Percentiles rank a stretch among this genome's conserved stretches.
These are phyloP conservation scores for Scalopus aquaticus DNA, from an alignment of 2,113 vertebrate species.

Conservation along the genomic window DNA sequence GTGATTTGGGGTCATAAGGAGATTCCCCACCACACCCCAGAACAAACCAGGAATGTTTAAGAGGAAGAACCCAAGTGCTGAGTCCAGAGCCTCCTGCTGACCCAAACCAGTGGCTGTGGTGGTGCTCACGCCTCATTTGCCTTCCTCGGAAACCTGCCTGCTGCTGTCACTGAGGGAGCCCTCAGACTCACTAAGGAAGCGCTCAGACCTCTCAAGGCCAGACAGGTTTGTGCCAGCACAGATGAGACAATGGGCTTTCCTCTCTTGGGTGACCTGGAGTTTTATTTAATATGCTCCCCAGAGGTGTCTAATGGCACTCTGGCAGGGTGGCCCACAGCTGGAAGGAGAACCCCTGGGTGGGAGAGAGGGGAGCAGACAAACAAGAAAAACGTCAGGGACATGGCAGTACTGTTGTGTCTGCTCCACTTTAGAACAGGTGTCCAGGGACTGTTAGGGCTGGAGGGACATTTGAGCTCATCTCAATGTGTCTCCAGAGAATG, in stretches of 20 bases:
- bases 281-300: not conserved
- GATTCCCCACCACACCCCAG: not conserved
- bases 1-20: not conserved
- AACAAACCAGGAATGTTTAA: not conserved
- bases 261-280: not conserved
- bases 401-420: not conserved
- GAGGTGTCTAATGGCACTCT: not conserved
- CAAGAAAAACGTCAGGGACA: not conserved
- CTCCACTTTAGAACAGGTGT: not conserved
- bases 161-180: not conserved
- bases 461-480: not conserved
- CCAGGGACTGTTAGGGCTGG: not conserved
- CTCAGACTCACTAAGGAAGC: no score
- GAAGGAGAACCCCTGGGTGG: not conserved
- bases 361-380: not conserved
- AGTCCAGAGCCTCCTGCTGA: not conserved
- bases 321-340: not conserved
- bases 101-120: not conserved
- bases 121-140: not conserved
- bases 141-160: not conserved
- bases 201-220: not conserved
- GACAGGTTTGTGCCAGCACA: not conserved
- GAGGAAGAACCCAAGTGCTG: not conserved
- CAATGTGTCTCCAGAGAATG: conserved; percentile 3
- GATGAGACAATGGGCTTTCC: not conserved